Conservation (phyloP, 2,113 vertebrate genomes). For the Mus spicilegus region DNA sequence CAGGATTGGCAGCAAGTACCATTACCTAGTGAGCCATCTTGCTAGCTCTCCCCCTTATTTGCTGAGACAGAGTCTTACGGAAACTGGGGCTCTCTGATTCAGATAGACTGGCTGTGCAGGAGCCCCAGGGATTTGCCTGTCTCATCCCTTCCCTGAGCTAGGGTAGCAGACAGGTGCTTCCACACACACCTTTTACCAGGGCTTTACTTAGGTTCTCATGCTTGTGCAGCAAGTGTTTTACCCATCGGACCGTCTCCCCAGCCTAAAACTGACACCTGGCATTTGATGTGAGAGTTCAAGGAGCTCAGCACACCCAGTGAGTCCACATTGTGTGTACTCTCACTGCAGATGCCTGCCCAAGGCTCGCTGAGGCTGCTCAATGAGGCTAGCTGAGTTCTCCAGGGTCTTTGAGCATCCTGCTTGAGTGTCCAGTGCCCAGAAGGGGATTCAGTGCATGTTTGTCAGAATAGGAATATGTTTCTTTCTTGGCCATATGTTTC, state of each 20-base stretch:
- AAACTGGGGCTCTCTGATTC: not conserved
- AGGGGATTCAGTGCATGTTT: not conserved
- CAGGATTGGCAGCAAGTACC: not conserved
- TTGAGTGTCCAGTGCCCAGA: not conserved
- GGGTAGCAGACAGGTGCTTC: not conserved
- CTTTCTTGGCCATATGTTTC: not conserved
- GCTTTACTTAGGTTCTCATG: not conserved
- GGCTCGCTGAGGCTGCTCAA: not conserved
- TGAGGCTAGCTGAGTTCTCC: not conserved
- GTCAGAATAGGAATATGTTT: not conserved
- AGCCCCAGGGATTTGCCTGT: not conserved
- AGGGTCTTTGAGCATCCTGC: not conserved
- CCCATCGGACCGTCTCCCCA: not conserved
- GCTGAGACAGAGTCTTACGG: not conserved
- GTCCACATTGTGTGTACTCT: not conserved
- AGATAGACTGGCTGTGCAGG: not conserved
- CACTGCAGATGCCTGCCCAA: accelerated
- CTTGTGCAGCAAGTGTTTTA: not conserved
- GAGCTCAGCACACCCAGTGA: not conserved
- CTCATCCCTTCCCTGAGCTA: not conserved
- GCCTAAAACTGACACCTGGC: not conserved
- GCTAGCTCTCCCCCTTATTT: not conserved
- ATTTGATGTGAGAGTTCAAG: not conserved
- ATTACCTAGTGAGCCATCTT: not conserved
- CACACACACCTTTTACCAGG: not conserved